Base-by-base conservation (phyloP, 2,797 vertebrate species). In the Cossypha caffra region DNA sequence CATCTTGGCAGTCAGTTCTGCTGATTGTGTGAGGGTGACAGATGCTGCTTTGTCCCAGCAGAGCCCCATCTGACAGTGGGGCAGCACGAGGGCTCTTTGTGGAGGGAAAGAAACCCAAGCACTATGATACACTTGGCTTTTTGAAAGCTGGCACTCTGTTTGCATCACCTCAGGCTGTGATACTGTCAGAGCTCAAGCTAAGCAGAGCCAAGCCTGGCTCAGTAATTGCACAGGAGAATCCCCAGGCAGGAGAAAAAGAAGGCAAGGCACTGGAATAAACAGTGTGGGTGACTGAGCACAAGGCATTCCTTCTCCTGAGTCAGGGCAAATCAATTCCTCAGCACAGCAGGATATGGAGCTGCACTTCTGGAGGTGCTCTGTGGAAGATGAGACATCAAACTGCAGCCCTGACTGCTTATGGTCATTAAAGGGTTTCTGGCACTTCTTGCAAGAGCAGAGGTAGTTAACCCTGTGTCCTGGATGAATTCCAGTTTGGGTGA, bases 351-450 rank as follows among this genome's bases (percentile, higher is more conserved):
- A 74, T 48, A 33, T 8, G 73, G 69, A 43, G 45, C 80, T 92
- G 48, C 48, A 43, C 29, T 86, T 91, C 87, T 63, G 76, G 42
- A 86, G 54, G 63, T 48, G 62, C 48, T 86, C 16, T 51, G 11
- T 78, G 89, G 85, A 83, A 76, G 78, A 95, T 33, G 52, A 91
- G 63, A 69, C 51, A 76, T 54, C 92, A 83, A 86, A 77, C 92
- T 52, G 48, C 90, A 86, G 61, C 26, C 79, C 73, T 90, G 72
- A 81, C 72, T 92, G 92, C 71, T 82, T 7, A 7, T 82, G 71
- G 71, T 86, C 87, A 88, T 97, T 94, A 94, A 93, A 92, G 92
- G 77, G 93, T 95, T 96, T 80, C 90, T 96, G 87, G 73, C 92
- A 81, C 78, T 88, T 88, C 92, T 76, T 82, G 43, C 59, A 86